Evolutionary conservation across 2,888 invertebrate genomes (phyloP).

Genomic region (Theristus sp.): DNA sequence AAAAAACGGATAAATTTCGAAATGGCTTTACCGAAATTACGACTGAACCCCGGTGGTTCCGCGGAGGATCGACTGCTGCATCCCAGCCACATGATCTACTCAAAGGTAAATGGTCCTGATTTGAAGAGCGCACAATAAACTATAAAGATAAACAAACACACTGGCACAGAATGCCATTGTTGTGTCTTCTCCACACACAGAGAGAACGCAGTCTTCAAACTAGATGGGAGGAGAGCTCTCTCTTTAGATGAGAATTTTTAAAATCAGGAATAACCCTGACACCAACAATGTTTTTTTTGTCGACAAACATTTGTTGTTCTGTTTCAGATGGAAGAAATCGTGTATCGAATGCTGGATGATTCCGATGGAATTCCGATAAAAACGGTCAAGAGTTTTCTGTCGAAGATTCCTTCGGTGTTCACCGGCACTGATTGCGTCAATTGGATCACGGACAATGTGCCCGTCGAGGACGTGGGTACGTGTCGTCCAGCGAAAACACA

Average conservation of each 20-base stretch:
- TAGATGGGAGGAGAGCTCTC: too few species aligned
- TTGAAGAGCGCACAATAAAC: neutral
- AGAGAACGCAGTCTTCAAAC: too few species aligned
- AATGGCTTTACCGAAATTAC: neutral
- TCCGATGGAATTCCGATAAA: constrained; percentile 75
- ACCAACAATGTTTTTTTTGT: too few species aligned
- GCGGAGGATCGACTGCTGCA: constrained; percentile 3
- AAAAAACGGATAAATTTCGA: too few species aligned
- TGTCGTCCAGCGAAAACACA: neutral
- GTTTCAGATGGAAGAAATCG: constrained; percentile 73
- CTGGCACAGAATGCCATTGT: too few species aligned
- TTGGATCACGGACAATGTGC: constrained; percentile 80
- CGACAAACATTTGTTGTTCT: too few species aligned
- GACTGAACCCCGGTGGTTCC: neutral
- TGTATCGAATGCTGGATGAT: constrained; percentile 91
- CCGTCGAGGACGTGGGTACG: constrained; percentile 62
- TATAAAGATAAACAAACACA: neutral
- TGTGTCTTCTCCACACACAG: too few species aligned
- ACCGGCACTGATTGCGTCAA: constrained; percentile 67
- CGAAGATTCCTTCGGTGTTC: constrained; percentile 90
- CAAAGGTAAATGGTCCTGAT: neutral
- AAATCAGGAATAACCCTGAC: neutral
- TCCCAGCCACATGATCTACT: constrained; percentile 6
- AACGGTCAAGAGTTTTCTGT: constrained; percentile 96
- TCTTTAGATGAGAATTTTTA: too few species aligned